phyloP scores from a whole-genome alignment of 64 coral and sea anemone genomes.

The Anthopleura sola region DNA sequence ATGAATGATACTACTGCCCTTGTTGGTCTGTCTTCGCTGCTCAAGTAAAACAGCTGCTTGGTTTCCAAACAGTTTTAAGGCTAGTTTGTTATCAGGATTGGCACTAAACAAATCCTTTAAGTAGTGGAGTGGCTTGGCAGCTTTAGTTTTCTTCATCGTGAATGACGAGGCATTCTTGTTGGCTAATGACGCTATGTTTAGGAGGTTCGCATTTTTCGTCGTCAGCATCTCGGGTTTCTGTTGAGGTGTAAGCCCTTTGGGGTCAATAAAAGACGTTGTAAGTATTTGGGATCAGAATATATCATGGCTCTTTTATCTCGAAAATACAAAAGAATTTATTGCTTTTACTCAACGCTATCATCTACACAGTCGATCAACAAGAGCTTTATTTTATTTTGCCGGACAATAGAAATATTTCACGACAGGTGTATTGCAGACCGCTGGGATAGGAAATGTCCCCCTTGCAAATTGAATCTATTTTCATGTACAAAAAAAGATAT shows the following conservation, averaged over 20 bases:
- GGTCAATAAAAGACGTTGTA: neutral
- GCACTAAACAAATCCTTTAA: slow-evolving; percentile 70
- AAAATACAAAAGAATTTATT: too few species aligned
- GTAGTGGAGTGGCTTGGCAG: neutral
- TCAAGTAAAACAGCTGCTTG: slow-evolving; percentile 92
- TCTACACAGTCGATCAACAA: too few species aligned
- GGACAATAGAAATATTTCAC: too few species aligned
- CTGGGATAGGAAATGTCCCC: too few species aligned
- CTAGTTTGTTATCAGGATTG: slow-evolving; percentile 96
- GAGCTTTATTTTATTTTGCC: too few species aligned
- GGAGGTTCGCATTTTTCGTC: neutral
- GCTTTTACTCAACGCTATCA: too few species aligned
- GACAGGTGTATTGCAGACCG: too few species aligned
- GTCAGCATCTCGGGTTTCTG: neutral
- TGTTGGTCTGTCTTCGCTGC: slow-evolving; percentile 62
- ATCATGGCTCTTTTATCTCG: too few species aligned
- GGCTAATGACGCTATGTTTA: neutral
- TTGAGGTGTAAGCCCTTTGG: neutral
- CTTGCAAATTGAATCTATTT: too few species aligned
- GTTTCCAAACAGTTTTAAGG: slow-evolving; percentile 92
- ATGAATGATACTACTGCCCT: slow-evolving; percentile 81
- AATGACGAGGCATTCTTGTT: slow-evolving; percentile 3
- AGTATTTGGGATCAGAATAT: too few species aligned
- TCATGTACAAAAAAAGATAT: too few species aligned
- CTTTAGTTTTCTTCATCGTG: neutral